These are phyloP conservation scores for Pangasius macronema DNA, from an alignment of 2,797 vertebrate genomes.

Conservation along the genomic window DNA sequence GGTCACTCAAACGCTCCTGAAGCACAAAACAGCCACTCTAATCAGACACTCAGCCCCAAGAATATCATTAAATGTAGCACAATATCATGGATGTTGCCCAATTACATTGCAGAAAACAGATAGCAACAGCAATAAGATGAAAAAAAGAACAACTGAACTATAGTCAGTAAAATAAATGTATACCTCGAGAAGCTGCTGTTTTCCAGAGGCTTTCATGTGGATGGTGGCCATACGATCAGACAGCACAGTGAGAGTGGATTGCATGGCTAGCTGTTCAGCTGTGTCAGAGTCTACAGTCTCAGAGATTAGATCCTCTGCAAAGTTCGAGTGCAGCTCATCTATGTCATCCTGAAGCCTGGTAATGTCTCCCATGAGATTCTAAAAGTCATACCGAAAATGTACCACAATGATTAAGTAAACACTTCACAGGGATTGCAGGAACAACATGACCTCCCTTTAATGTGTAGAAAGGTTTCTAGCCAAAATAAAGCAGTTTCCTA, in stretches of 20 bases:
- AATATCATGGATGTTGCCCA: not conserved
- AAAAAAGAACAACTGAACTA: not conserved
- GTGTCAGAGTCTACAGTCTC: constrained; percentile 78
- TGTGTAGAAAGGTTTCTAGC: not conserved
- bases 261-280: constrained; percentile 86
- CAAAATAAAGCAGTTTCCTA: not conserved
- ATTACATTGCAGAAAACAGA: not conserved
- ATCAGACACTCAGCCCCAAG: not conserved
- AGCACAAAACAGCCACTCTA: constrained; percentile 24
- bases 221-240: constrained; percentile 96
- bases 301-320: constrained; percentile 83
- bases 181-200: constrained; percentile 92
- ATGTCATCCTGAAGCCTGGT: constrained; percentile 95
- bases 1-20: constrained; percentile 90
- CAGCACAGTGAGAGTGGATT: constrained; percentile 91
- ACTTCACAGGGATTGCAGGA: not conserved
- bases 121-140: not conserved
- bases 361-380: constrained; percentile 96
- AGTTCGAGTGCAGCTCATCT: constrained; percentile 83
- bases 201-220: constrained; percentile 94
- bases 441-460: not conserved
- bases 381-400: constrained; percentile 16
- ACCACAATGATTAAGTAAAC: not conserved
- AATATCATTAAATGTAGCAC: constrained; percentile 7
- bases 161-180: not conserved